Evolutionary conservation across 2,113 vertebrate genomes (phyloP), one percentile per base, ranked within the genome.

Genomic region (Dipodomys ordii): DNA sequence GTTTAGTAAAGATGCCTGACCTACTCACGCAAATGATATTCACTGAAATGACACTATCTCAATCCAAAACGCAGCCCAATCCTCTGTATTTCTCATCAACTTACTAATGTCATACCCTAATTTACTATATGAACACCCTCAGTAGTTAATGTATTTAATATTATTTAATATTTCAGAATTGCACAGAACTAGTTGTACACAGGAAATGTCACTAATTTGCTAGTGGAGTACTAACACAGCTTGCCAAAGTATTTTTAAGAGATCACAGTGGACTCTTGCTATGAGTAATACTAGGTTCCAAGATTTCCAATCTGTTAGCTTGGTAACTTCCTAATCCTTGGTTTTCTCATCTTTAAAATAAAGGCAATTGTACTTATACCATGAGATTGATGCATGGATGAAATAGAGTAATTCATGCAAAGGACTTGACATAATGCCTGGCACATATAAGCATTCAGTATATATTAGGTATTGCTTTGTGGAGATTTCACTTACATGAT

Each of bases 321-420:
- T 35, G 28, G 32, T 83, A 94, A 78, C 49, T 49, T 32, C 67
- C 25, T 72, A 84, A 46, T 10, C 73, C 53, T 93, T n/a, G 1
- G 81, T 93, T 92, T 90, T 74, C 46, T 44, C 67, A 62, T 35
- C 49, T 92, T 22, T 32, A 73, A 93, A 93, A 69, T 72, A 5
- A 90, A 65, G 67, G 67, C 32, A 85, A 49, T 6, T 78, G 53
- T 16, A 32, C 32, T 23, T 53, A 1, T 20, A 11, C 32, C 46
- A 32, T 12, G 69, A 32, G 30, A 49, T 22, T 46, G 23, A 32
- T 57, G 13, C 12, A 65, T 68, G 35, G 20, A 62, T 77, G 76
- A 25, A 35, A 60, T 39, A 35, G 13, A 62, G 30, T 27, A 4
- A 81, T 25, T 62, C 44, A 68, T 22, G 46, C 22, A 39, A 74